These are phyloP conservation scores for Oscheius onirici DNA, from an alignment of 2,888 invertebrate species.

Conservation along the genomic window DNA sequence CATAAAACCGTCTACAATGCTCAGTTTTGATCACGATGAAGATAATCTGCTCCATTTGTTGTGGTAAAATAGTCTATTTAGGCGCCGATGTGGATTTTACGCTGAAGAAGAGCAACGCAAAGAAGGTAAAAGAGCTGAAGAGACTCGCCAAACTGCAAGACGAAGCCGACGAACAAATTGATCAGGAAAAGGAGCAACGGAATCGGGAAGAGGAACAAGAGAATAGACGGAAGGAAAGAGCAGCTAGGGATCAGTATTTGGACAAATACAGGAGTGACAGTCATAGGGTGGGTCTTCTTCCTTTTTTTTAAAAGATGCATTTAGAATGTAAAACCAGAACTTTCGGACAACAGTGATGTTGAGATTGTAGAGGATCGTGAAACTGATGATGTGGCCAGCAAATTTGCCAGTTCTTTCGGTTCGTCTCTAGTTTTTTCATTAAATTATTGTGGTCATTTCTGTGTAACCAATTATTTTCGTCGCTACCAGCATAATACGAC, in stretches of 20 bases:
- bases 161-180: constrained; percentile 40
- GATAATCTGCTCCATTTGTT: constrained; percentile 37
- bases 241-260: constrained; percentile 39
- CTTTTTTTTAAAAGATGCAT: not conserved
- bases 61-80: not conserved
- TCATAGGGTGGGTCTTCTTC: not conserved
- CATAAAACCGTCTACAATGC: constrained; percentile 35
- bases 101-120: constrained; percentile 59
- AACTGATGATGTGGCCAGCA: constrained; percentile 24
- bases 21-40: constrained; percentile 65
- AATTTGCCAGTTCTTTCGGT: constrained; percentile 35
- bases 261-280: constrained; percentile 39
- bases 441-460: too few species aligned
- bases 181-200: constrained; percentile 32
- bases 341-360: constrained; percentile 36
- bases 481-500: too few species aligned
- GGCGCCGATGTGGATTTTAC: constrained; percentile 49
- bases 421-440: too few species aligned
- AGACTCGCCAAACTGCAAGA: constrained; percentile 49
- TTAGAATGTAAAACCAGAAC: not conserved
- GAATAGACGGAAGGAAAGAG: constrained; percentile 28
- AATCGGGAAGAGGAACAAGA: constrained; percentile 35
- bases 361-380: constrained; percentile 38
- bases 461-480: too few species aligned
- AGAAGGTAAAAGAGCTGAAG: constrained; percentile 55